Percentiles rank a stretch among this genome's conserved stretches.
Conservation (phyloP, 2,113 vertebrate genomes). For the Noturus placidus region DNA sequence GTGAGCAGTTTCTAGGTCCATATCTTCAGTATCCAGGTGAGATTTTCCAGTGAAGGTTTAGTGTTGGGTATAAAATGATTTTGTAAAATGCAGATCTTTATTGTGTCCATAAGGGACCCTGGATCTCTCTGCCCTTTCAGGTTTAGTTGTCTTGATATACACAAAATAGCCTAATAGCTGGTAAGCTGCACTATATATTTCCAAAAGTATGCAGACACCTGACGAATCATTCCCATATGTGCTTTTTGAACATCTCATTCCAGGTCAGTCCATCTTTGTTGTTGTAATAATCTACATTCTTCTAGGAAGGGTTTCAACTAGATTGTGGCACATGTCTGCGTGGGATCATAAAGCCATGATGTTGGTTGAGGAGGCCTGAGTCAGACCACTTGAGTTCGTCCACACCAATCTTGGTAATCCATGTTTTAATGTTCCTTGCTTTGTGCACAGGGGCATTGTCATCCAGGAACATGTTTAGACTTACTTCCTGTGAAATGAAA, state of each 20-base stretch:
- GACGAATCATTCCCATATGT: neutral
- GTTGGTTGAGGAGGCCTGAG: neutral
- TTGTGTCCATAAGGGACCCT: neutral
- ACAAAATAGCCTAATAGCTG: neutral
- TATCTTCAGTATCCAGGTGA: neutral
- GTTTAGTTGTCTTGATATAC: neutral
- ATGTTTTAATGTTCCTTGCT: neutral
- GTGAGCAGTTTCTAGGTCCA: neutral
- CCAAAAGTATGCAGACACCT: neutral
- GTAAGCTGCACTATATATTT: neutral
- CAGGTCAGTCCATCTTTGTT: neutral
- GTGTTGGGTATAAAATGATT: neutral
- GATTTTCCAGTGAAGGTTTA: neutral
- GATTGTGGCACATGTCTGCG: neutral
- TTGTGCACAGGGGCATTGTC: neutral
- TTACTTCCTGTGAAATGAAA: neutral
- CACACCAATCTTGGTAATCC: neutral
- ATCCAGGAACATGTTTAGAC: neutral
- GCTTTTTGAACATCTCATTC: neutral
- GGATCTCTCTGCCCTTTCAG: no score
- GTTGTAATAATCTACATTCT: neutral
- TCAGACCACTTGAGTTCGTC: neutral
- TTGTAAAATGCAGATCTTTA: neutral
- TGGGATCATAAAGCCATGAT: neutral
- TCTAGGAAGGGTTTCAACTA: neutral